Conservation (phyloP, 2,888 invertebrate genomes). For the Apomyelois bistriatella region DNA sequence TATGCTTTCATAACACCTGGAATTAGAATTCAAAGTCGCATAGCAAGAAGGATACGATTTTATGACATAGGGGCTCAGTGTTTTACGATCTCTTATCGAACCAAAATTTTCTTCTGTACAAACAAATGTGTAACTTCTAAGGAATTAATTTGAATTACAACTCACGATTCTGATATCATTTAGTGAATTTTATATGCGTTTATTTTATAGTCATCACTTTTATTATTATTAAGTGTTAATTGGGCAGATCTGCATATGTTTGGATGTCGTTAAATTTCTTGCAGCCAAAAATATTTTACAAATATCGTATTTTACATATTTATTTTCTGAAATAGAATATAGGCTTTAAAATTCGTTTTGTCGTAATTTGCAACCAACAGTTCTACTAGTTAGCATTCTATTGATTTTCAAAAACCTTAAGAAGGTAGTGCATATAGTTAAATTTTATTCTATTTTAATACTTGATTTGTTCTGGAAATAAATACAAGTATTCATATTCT, state of each 20-base stretch:
- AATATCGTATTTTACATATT: neutral
- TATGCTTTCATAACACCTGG: constrained; percentile 48
- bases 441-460: too few relatives aligned
- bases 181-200: constrained; percentile 27
- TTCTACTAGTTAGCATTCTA: too few relatives aligned
- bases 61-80: constrained; percentile 67
- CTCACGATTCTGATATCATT: constrained; percentile 37
- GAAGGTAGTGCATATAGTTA: too few relatives aligned
- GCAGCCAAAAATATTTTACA: neutral
- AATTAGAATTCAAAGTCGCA: constrained; percentile 52
- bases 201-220: constrained; percentile 26
- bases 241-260: constrained; percentile 11
- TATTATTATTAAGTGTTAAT: constrained; percentile 28
- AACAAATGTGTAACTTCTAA: constrained; percentile 55
- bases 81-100: constrained; percentile 73
- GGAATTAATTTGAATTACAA: constrained; percentile 54
- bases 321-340: too few relatives aligned
- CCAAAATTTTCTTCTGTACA: constrained; percentile 59
- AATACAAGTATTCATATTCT: too few relatives aligned
- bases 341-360: too few relatives aligned
- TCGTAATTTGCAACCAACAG: too few relatives aligned
- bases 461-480: too few relatives aligned
- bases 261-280: neutral
- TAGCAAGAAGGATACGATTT: constrained; percentile 53
- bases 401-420: too few relatives aligned